Base-by-base conservation (phyloP, 2,113 vertebrate genomes). In the Oreochromis tanganicae region DNA sequence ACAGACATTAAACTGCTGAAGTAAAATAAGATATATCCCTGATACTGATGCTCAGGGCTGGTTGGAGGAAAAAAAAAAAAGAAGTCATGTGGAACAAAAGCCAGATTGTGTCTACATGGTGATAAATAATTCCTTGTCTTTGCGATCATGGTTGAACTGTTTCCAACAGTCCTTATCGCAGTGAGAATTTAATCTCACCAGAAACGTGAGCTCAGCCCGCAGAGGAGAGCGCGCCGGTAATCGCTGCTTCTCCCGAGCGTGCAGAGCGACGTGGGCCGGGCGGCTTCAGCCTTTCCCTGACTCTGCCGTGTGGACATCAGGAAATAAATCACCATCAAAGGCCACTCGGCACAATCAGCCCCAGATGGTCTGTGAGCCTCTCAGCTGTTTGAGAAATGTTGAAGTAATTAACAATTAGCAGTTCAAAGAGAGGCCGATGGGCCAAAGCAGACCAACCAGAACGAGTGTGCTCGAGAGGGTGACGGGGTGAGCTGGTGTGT, bases 341-440 rank as follows among this genome's bases (percentile, higher is more conserved):
- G 52, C 48, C 21, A 4, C 78, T 52, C 11, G 14, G 34, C 54
- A 16, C 50, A 87, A 93, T 93, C 85, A 85, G 80, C 89, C 85
- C 80, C 92, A 95, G 87, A 88, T 94, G 92, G 19, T 88, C 81
- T 56, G 14, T 4, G 32, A 34, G 80, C 80, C 46, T 78, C 73
- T 87, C 56, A 85, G 90, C 84, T 63, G 80, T 50, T 55, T 71
- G 82, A 87, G 85, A 91, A 92, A 88, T 68, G 75, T 12, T 92
- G 86, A 87, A 82, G 80, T 89, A 81, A 93, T 94, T 92, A 92
- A 85, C 87, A 90, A 83, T 93, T 88, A 90, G 78, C 86, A 87
- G 89, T 92, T 92, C 90, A 92, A 92, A 93, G 90, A 83, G 43
- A 8, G 66, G 41, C 34, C 78, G 80, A 87, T 4, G 46, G 86